Percentiles rank a stretch among this genome's conserved stretches.
These are phyloP conservation scores for Papilio protenor DNA, from an alignment of 2,888 invertebrate genomes.

Conservation along the genomic window DNA sequence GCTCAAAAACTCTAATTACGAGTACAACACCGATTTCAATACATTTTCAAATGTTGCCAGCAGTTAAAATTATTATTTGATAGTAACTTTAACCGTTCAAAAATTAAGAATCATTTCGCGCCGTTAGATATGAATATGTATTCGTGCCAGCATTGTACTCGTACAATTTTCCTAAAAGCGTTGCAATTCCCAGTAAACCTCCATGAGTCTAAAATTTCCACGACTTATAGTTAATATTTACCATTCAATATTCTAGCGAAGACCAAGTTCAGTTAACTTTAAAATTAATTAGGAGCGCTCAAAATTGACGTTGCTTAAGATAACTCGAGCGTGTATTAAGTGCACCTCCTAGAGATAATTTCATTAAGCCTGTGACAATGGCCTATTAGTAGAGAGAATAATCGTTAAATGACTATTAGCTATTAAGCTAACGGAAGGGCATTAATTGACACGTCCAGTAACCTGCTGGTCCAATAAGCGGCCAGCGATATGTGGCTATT, in stretches of 20 bases:
- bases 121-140: too few species aligned
- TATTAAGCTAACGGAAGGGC: slow-evolving; percentile 61
- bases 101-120: too few species aligned
- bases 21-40: too few species aligned
- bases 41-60: too few species aligned
- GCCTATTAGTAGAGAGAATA: slow-evolving; percentile 63
- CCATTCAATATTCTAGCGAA: neutral
- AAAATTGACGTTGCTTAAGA: slow-evolving; percentile 1
- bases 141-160: too few species aligned
- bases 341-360: slow-evolving; percentile 44
- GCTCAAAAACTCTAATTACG: too few species aligned
- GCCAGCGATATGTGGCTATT: slow-evolving; percentile 18
- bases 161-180: neutral
- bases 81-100: too few species aligned
- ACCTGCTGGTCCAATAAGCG: slow-evolving; percentile 33
- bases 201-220: neutral
- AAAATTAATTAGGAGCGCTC: slow-evolving; percentile 4
- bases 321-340: slow-evolving; percentile 5
- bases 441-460: slow-evolving; percentile 59
- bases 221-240: neutral
- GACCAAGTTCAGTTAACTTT: neutral
- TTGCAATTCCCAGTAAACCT: neutral
- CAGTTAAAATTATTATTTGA: too few species aligned
- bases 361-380: slow-evolving; percentile 54
- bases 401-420: slow-evolving; percentile 66